Evolutionary conservation across 2,113 vertebrate genomes (phyloP), one percentile per base, ranked within the genome.

Genomic region (Poeciliopsis occidentalis): DNA sequence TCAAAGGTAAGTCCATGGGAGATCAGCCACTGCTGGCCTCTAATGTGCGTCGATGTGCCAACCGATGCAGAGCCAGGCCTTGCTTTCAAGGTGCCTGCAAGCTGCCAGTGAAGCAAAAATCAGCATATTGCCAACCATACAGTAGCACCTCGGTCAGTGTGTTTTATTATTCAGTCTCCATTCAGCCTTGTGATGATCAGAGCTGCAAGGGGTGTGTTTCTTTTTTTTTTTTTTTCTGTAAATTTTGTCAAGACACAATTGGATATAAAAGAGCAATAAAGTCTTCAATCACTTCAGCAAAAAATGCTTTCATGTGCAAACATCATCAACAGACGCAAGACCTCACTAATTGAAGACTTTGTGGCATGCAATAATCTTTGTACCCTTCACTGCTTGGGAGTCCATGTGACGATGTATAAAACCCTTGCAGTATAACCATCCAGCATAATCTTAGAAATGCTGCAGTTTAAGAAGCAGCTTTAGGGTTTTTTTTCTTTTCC

Each of bases 71-170:
- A 75, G 81, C 73, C 60, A 80, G 71, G 73, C 24, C 71, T 71
- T 39, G 73, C 66, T 88, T 86, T 91, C 90, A 91, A 92, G 89
- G 78, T 87, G 79, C 75, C 81, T 65, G 71, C 54, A 37, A 81
- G 81, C 78, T 80, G 83, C 83, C 76, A 81, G 80, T 57, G 3
- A 87, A 87, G 86, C 86, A 85, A 67, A 76, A 83, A 83, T 84
- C 79, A 66, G 64, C 72, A 26, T 74, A 75, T 30, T 81, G 67
- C 80, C 81, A 84, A 66, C 63, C 51, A 10, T 17, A 41, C 73
- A 73, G 78, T 60, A 63, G 60, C 65, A 61, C 51, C 51, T 78
- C 32, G 32, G 24, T 41, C 26, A 60, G n/a, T 71, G 51, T 41
- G 66, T 41, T 67, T 44, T 13, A 17, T 26, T 27, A 19, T 44